Evolutionary conservation across 2,113 vertebrate species (phyloP), one percentile per base, ranked within the genome.

Genomic region (Pipa parva): DNA sequence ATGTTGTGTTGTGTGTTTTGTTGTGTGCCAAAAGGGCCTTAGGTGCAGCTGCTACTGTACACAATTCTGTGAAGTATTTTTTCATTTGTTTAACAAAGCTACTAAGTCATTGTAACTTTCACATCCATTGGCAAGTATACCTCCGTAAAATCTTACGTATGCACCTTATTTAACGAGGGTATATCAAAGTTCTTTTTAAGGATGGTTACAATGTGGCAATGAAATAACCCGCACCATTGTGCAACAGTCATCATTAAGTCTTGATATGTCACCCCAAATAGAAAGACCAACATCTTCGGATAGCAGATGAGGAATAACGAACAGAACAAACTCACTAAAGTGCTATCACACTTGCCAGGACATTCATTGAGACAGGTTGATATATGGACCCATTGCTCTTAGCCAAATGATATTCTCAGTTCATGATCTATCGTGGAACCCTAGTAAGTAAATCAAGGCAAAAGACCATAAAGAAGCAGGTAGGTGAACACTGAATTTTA

Each of bases 291-390:
- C 66, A 70, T 70, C 66, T 70, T 70, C 61, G 66, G 57, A 59
- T 59, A 58, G 66, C 66, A 70, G 66, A 70, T 70, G 66, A 70
- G 61, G 66, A 61, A 70, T 70, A 70, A 70, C 66, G 66, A 58
- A 46, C 66, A 70, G 66, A n/a, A 70, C 66, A 70, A 61, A 70
- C 66, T 70, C 57, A 70, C 61, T 70, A 70, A 70, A 70, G 66
- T 61, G 66, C 66, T 61, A 61, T 61, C 58, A 61, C 66, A 70
- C 54, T 70, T 70, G 66, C 66, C 66, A 70, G 66, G 48, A 70
- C 51, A 28, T 70, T 70, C 57, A 51, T 46, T 70, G 58, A 58
- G 66, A 61, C 66, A 70, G 66, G 31, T 70, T 70, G 66, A 70
- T 70, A 70, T 70, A 70, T 61, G 66, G 59, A 48, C 66, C 66